Base-by-base conservation (phyloP, 2,888 invertebrate species). In the Luperina nickerlii region DNA sequence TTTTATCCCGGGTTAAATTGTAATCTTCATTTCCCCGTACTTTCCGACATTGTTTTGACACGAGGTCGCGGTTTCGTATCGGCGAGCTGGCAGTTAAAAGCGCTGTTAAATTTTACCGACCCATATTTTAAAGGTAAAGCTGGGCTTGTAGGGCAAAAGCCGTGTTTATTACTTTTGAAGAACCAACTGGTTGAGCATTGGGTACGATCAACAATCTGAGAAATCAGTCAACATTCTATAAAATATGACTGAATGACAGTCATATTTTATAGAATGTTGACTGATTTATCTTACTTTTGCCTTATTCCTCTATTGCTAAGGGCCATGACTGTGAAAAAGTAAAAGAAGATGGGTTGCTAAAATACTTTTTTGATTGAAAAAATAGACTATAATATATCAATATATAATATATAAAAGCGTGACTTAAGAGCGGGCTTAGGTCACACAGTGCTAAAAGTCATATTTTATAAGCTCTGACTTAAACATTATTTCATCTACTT, bases 81-180 rank as follows among this genome's bases (percentile, higher is more conserved):
- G 79, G 76, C 62, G 75, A 66, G 70, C 74, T 51, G 62, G 73
- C 81, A 74, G 86, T 89, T 89, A 88, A 88, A 89, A 86, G 86
- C 78, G 79, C 75, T 79, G 83, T 88, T 48, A 89, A 89, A 89
- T 89, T 87, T 88, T 76, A 89, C 81, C 70, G 85, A 73, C 76
- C 83, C 71, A 82, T 86, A 85, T 86, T 88, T 88, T 79, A 83
- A 72, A 79, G 51, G 79, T 63, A 76, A 75, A 80, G 67, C 88
- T 68, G 54, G 65, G 74, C 51, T 78, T 79, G 76, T 78, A 71
- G 76, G 74, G 68, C 76, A 78, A 79, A 87, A 80, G 67, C 83
- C 62, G 79, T 79, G 89, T 85, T 85, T 88, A 87, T 84, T 71
- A 80, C 87, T 73, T 45, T 63, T 74, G 67, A n/a, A 83, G 69